A percentile compares a stretch with the other conserved stretches of the same genome.
phyloP scores from a whole-genome alignment of 2,888 invertebrate species.

The Hirtodrosophila histrioides region DNA sequence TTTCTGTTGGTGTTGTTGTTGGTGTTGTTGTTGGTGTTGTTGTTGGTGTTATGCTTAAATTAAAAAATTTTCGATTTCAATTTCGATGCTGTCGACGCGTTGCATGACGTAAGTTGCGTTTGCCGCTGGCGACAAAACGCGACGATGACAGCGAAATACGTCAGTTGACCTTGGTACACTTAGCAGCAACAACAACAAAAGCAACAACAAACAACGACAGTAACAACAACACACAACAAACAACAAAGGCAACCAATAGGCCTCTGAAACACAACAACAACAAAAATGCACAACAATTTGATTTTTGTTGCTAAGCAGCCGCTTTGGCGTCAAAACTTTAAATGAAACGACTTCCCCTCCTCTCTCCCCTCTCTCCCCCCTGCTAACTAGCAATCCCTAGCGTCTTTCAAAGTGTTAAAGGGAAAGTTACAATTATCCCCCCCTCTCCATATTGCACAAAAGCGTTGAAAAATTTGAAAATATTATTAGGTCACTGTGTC shows the following conservation, averaged over 20 bases:
- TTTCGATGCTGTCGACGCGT: conserved; percentile 7
- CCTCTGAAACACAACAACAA: conserved; percentile 21
- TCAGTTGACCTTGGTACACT: conserved; percentile 61
- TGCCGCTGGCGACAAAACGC: conserved; percentile 48
- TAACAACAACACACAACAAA: conserved; percentile 6
- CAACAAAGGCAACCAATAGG: conserved; percentile 26
- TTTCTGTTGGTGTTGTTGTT: conserved; percentile 24
- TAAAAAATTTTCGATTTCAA: conserved; percentile 60
- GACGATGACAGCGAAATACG: conserved; percentile 29
- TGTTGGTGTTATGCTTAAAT: conserved; percentile 32
- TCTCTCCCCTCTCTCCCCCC: neutral
- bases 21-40: conserved; percentile 14
- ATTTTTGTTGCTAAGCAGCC: conserved; percentile 47
- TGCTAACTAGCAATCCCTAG: no score
- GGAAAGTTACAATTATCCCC: no score
- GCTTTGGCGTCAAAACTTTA: no score
- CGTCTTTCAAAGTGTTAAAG: neutral
- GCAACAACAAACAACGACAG: neutral
- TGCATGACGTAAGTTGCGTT: conserved; percentile 67
- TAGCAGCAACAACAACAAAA: conserved; percentile 20
- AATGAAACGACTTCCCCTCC: conserved; percentile 37
- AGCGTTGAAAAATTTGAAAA: conserved; percentile 41
- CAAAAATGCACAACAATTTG: conserved; percentile 15
- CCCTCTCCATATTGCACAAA: conserved; percentile 9
- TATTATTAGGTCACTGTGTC: conserved; percentile 68